Evolutionary conservation across 2,113 vertebrate genomes (phyloP), one percentile per base, ranked within the genome.

Genomic region (Pterocles gutturalis): DNA sequence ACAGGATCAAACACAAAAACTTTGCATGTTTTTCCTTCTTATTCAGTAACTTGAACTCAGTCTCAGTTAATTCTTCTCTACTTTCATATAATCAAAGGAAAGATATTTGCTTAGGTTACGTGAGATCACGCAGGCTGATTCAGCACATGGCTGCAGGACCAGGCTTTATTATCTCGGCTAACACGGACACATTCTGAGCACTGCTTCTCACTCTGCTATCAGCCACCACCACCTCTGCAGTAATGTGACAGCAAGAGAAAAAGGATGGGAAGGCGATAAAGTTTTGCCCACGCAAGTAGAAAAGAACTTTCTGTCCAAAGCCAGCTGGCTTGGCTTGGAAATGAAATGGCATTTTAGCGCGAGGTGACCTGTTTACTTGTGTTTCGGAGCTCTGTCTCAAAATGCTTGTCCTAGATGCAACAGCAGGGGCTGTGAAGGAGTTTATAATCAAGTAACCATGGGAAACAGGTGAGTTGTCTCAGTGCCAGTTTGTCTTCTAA

Each of bases 271-370:
- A 96, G 97, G 97, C 97, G 98, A 98, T 97, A 96, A 97, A 93
- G 93, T 94, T 94, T 95, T 96, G 98, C 98, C 98, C 98, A 99
- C 98, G 91, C 96, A 94, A 98, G 98, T 94, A 97, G 93, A 94
- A 97, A 94, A 98, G 97, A 97, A 96, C 96, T 97, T 97, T 94
- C 70, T 93, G 89, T 98, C 97, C 95, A 97, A 97, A 98, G 98
- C 98, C 98, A 98, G 98, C 98, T 98, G 98, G 97, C 98, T 98
- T 98, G 98, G 98, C 98, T 98, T 98, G 98, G 97, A 97, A 96
- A 90, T 93, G 82, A 84, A 82, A 65, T 60, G 77, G 84, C 88
- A 61, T 84, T 64, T 92, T 33, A 89, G 78, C 17, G 9, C 7
- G 29, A 87, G 58, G 77, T 92, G 95, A 97, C 82, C 70, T 78